Conservation (phyloP, 2,797 vertebrate species). For the Myiotriccus ornatus region DNA sequence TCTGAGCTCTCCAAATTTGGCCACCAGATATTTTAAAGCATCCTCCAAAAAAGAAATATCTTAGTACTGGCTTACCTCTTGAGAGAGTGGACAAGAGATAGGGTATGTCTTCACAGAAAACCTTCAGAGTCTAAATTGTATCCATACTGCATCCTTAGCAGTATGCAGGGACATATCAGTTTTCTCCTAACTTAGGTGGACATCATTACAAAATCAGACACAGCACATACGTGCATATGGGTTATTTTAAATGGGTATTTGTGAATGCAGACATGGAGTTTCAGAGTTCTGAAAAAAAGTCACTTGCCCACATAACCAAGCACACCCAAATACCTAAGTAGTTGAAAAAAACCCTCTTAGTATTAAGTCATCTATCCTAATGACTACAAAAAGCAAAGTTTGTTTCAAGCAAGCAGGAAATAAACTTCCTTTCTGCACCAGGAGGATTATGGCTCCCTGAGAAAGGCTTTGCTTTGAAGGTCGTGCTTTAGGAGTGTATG, state of each 20-base stretch:
- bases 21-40: neutral
- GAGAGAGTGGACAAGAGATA: neutral
- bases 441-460: neutral
- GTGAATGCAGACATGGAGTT: neutral
- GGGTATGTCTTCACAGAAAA: neutral
- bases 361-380: neutral
- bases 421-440: neutral
- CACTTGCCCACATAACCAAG: neutral
- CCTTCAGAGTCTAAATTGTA: neutral
- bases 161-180: neutral
- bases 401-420: neutral
- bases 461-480: neutral
- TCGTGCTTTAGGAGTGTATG: neutral
- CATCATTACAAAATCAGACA: neutral
- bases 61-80: neutral
- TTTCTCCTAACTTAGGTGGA: neutral
- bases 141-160: neutral
- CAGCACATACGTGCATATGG: rapidly evolving
- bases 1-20: neutral
- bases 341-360: neutral
- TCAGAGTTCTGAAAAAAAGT: neutral
- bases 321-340: neutral
- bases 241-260: neutral
- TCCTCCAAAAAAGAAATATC: neutral
- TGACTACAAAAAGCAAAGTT: neutral